Conservation (phyloP, 2,888 invertebrate genomes). For the Microplitis deprimator region DNA sequence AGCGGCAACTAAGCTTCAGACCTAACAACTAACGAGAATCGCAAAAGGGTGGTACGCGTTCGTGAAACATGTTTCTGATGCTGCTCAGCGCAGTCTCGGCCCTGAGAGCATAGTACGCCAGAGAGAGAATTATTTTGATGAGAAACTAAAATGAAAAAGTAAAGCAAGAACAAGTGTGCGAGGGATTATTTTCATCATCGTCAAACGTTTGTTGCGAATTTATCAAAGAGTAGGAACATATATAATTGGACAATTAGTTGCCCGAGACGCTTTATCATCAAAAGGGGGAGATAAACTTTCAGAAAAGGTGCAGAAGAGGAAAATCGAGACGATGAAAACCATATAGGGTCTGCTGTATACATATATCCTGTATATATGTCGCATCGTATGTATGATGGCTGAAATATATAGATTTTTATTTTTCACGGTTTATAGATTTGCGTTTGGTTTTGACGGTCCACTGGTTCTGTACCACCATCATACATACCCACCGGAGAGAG, state of each 20-base stretch:
- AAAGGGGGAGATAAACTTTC: not conserved
- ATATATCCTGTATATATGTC: not conserved
- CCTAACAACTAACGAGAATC: constrained; percentile 16
- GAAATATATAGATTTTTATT: constrained; percentile 10
- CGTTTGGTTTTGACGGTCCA: not conserved
- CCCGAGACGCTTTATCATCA: not conserved
- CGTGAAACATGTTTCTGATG: not conserved
- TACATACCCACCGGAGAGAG: constrained; percentile 29
- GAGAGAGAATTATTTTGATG: no score
- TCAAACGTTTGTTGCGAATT: constrained; percentile 1
- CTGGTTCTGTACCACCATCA: not conserved
- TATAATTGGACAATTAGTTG: constrained; percentile 19
- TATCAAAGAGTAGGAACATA: constrained; percentile 10
- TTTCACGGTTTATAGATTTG: constrained; percentile 6
- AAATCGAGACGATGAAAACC: not conserved
- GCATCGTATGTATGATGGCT: not conserved
- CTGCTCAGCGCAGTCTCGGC: not conserved
- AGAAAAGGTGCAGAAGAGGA: not conserved
- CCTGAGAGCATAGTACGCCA: no score
- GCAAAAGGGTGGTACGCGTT: not conserved
- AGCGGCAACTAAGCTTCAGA: constrained; percentile 48
- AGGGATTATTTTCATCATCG: not conserved
- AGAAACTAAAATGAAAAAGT: not conserved
- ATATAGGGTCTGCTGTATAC: not conserved
- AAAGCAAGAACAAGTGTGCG: not conserved